Percentiles rank a stretch among this genome's conserved stretches.
Conservation (phyloP, 2,113 vertebrate genomes). For the Dipodomys stephensi region DNA sequence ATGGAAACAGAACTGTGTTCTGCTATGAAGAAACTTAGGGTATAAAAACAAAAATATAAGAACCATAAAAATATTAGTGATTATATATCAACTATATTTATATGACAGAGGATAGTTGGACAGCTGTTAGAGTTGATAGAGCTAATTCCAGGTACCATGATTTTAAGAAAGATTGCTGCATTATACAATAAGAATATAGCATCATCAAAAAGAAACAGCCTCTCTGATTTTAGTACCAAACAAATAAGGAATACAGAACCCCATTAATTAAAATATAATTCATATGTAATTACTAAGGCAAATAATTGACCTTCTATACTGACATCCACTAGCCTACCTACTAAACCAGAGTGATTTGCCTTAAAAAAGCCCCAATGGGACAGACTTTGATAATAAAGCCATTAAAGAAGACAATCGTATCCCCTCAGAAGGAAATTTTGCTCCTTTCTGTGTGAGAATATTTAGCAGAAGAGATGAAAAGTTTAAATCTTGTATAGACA, state of each 20-base stretch:
- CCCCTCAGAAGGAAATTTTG: not conserved
- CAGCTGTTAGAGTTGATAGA: not conserved
- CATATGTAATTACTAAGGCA: not conserved
- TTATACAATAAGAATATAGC: not conserved
- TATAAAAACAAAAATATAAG: slow-evolving; percentile 15
- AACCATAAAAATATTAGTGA: not conserved
- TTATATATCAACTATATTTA: not conserved
- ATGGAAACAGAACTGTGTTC: not conserved
- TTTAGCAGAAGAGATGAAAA: slow-evolving; percentile 1
- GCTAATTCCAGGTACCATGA: not conserved
- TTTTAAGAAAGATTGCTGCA: not conserved
- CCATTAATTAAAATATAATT: slow-evolving; percentile 22
- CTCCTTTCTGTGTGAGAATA: not conserved
- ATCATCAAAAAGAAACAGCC: not conserved
- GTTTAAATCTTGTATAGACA: not conserved
- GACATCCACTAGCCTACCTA: not conserved
- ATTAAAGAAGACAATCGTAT: not conserved
- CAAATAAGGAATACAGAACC: not conserved
- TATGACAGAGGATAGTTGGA: not conserved
- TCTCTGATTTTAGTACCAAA: not conserved
- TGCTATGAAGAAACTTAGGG: not conserved
- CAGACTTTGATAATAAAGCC: not conserved
- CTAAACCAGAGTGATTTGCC: not conserved
- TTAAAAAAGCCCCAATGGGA: not conserved
- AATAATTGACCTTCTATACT: not conserved